Base-by-base conservation (phyloP, 2,888 invertebrate genomes). In the Orchesellides sinensis region DNA sequence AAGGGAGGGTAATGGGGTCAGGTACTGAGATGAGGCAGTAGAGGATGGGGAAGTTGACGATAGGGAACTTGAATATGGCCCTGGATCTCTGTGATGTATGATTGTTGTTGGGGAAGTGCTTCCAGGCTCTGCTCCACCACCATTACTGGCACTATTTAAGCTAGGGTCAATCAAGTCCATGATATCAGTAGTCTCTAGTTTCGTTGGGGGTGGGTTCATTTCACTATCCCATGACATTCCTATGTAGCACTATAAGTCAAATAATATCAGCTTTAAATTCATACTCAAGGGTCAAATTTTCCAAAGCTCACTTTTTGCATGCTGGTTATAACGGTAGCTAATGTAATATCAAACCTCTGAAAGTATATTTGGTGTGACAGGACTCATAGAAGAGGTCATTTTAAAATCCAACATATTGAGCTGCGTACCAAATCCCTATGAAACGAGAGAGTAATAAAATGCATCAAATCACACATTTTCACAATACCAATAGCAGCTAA, bases 361-460 rank as follows among this genome's bases (percentile, higher is more conserved):
- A 17, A 85, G 74, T 59, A 87, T 88, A 49, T 79, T 86, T 2
- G 88, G 87, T 4, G 84, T 83, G n/a, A 84, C 61, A 49, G 88
- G 88, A 81, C 88, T 88, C n/a, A 87, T 66, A 14, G 84, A 70
- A 12, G 86, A 70, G 27, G 56, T 85, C 84, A 85, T 83, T 69
- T 86, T 88, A 40, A 79, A 81, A 72, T 88, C 87, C 72, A 86
- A 65, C 88, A 88, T 87, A 52, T 75, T 88, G 73, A 83, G 79
- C 74, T 52, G 78, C n/a, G 68, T 29, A 19, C 69, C 63, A 35
- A 70, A 69, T 25, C 70, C 63, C 79, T 79, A 65, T 0, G 59
- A 75, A 47, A 6, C 10, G 14, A 40, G n/a, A 8, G 1, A 40
- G 40, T 5, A 14, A n/a, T 14, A 40, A 40, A 40, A 40, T 5